Evolutionary conservation across 1,140 invertebrate genomes (phyloP).

Genomic region (Radopholus similis): DNA sequence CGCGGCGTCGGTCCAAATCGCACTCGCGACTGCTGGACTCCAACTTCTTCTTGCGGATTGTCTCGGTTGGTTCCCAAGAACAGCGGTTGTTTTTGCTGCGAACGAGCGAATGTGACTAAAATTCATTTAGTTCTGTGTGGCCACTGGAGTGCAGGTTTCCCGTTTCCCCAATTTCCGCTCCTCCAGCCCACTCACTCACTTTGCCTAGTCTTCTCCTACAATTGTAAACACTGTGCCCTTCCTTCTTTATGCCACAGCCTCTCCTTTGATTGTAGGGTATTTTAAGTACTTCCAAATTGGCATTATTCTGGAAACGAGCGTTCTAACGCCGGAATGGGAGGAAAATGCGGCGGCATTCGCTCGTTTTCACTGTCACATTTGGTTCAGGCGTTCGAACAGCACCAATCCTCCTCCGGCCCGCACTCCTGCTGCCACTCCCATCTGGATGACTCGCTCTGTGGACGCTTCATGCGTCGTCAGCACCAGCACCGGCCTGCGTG

Average conservation of each 20-base stretch:
- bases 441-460: constrained; percentile 9
- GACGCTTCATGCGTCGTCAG: constrained; percentile 9
- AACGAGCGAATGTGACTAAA: neutral
- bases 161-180: neutral
- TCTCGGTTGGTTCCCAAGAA: neutral
- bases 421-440: constrained; percentile 11
- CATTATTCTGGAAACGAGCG: too few relatives aligned
- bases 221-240: too few relatives aligned
- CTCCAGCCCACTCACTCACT: too few relatives aligned
- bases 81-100: neutral
- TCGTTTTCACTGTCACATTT: too few relatives aligned
- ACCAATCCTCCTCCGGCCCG: neutral
- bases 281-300: too few relatives aligned
- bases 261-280: too few relatives aligned
- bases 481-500: constrained; percentile 66
- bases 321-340: too few relatives aligned
- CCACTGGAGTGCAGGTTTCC: too few relatives aligned
- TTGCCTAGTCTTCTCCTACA: too few relatives aligned
- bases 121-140: constrained; percentile 1
- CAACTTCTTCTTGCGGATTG: constrained; percentile 12
- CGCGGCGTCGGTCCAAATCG: constrained; percentile 9
- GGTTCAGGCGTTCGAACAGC: constrained; percentile 32
- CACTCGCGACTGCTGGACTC: constrained; percentile 15
- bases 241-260: too few relatives aligned
- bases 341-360: too few relatives aligned